phyloP scores from a whole-genome alignment of 2,888 invertebrate species.

The Meta bourneti region DNA sequence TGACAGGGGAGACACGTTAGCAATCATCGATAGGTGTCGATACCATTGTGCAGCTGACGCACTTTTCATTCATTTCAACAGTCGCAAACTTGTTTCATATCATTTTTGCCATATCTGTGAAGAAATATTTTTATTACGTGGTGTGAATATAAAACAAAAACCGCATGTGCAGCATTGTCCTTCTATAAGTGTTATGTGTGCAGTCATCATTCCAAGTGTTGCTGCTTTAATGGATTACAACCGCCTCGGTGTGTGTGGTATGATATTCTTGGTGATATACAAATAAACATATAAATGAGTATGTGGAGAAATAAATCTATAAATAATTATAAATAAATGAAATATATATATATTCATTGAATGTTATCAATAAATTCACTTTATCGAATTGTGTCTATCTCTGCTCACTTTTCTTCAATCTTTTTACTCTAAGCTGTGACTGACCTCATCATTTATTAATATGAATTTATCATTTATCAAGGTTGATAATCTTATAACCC shows the following conservation, averaged over 20 bases:
- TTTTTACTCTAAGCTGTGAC: not conserved
- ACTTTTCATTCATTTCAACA: conserved; percentile 3
- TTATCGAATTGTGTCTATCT: conserved; percentile 48
- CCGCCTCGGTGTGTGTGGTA: conserved; percentile 63
- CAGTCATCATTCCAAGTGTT: conserved; percentile 22
- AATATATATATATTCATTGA: conserved; percentile 72
- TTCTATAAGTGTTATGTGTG: conserved; percentile 52
- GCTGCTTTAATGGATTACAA: conserved; percentile 47
- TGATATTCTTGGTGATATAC: conserved; percentile 70
- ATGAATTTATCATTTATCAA: no score
- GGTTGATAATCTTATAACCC: no score
- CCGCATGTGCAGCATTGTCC: conserved; percentile 24
- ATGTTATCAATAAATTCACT: conserved; percentile 75
- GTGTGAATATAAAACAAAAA: conserved; percentile 5
- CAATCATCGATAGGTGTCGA: conserved; percentile 27
- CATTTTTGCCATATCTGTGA: conserved; percentile 71
- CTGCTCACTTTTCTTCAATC: not conserved
- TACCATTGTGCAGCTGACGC: not conserved
- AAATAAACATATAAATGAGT: conserved; percentile 54
- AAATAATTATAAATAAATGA: conserved; percentile 55
- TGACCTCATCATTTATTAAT: no score
- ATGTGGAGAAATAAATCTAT: conserved; percentile 55
- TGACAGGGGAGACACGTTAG: not conserved
- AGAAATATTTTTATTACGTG: conserved; percentile 72
- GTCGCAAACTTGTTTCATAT: conserved; percentile 51